Evolutionary conservation across 2,888 invertebrate genomes (phyloP), one percentile per base, ranked within the genome.

Genomic region (Xestoiulus laeticollis): DNA sequence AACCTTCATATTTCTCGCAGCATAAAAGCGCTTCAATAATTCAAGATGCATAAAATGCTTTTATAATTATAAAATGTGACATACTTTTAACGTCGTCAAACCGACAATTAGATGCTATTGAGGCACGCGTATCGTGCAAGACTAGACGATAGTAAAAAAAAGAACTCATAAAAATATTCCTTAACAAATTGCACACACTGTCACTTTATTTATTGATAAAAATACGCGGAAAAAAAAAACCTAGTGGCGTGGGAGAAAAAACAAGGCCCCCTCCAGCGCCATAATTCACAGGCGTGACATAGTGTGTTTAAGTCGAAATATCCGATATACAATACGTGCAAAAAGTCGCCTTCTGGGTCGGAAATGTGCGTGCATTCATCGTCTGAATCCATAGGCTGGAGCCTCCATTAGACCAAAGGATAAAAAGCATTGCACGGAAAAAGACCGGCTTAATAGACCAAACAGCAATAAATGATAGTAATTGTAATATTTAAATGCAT

Each of bases 401-500:
- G 68, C 68, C 26, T 68, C 68, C 68, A 68, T 68, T 68, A 68
- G 68, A n/a, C 68, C 8, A 19, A 59, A 19, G 48, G 59, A 68
- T 22, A 68, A 10, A 26, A 68, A n/a, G 6, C 16, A 16, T 4
- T n/a, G 59, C 19, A 16, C 14, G 53, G 19, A 59, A 59, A 59
- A 59, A 59, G 22, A 68, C 6, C 68, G 26, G 12, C 26, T 26
- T 68, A 68, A 68, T 68, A 68, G 68, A 68, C n/a, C 68, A 26
- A 68, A 68, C 68, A 26, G 14, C 30, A 85, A 85, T 38, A 33
- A 85, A 85, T 85, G 38, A 85, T 85, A 3, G 85, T 85, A 85
- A 85, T 85, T 85, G 85, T 19, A 33, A 38, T 85, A 85, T 33
- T 85, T 85, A 85, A 85, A 43, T 22, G n/a, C 85, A 33, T 33